Conservation (phyloP, 2,797 vertebrate species). For the Heliangelus exortis region DNA sequence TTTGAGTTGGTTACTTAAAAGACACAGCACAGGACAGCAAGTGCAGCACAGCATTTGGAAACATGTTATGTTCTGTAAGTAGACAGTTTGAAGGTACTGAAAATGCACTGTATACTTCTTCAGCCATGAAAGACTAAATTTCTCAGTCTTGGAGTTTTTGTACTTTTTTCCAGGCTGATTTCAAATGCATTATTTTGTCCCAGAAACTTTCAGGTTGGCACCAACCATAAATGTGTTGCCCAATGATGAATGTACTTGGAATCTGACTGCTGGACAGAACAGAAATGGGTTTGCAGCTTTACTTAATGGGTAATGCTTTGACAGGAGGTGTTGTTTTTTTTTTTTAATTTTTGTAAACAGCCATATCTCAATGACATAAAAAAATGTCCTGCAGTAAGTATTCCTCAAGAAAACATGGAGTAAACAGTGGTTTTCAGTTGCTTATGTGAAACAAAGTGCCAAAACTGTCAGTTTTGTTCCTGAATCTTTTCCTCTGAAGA, state of each 20-base stretch:
- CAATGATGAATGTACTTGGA: background rate
- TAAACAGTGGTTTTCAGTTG: background rate
- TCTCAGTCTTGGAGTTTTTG: background rate
- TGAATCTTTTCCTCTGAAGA: background rate
- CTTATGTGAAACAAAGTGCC: background rate
- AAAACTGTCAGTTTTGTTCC: background rate
- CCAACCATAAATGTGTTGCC: background rate
- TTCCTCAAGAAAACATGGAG: background rate
- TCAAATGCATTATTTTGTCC: background rate
- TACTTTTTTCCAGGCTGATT: background rate
- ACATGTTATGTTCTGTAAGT: background rate
- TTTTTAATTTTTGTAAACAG: slow-evolving; percentile 5
- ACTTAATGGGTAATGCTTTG: background rate
- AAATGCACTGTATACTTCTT: background rate
- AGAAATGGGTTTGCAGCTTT: background rate
- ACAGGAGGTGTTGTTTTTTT: background rate
- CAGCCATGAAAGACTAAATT: background rate
- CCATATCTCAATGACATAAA: accelerated
- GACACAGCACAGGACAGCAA: background rate
- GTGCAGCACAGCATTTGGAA: background rate
- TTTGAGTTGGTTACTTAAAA: background rate
- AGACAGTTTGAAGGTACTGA: background rate
- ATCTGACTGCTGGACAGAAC: background rate
- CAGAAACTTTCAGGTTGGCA: background rate
- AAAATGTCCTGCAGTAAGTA: background rate